These are phyloP conservation scores for Euzophera pinguis DNA, from an alignment of 2,888 invertebrate genomes.

Conservation along the genomic window DNA sequence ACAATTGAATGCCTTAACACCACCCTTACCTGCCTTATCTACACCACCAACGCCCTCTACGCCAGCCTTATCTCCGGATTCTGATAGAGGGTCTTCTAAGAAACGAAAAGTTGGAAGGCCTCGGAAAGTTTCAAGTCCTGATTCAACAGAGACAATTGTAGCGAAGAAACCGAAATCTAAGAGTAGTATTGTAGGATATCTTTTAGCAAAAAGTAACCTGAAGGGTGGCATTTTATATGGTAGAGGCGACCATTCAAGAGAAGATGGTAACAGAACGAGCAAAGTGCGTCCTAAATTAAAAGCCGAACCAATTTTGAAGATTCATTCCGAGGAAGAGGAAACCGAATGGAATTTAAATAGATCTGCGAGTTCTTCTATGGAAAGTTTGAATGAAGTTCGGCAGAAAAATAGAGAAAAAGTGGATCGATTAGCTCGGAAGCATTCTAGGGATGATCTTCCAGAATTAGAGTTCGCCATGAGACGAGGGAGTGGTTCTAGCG, in stretches of 20 bases:
- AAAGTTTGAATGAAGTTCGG: conserved; percentile 72
- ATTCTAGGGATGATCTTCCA: conserved; percentile 66
- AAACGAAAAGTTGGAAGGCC: conserved; percentile 92
- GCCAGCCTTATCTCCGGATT: conserved; percentile 68
- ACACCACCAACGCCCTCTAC: conserved; percentile 67
- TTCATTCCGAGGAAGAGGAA: conserved; percentile 78
- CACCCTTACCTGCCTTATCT: conserved; percentile 66
- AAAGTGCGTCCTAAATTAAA: conserved; percentile 87
- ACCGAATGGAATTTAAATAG: conserved; percentile 66
- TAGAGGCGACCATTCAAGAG: conserved; percentile 75
- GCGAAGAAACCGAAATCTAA: conserved; percentile 89
- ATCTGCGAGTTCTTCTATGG: conserved; percentile 77
- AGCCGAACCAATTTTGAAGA: conserved; percentile 84
- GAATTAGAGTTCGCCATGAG: conserved; percentile 66
- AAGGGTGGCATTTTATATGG: conserved; percentile 75
- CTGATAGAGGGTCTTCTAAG: conserved; percentile 81
- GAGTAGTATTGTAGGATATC: conserved; percentile 82
- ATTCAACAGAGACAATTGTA: conserved; percentile 88
- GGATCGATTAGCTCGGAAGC: conserved; percentile 66
- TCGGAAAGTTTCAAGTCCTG: conserved; percentile 83
- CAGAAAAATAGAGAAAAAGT: conserved; percentile 74
- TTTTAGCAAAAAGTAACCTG: conserved; percentile 83
- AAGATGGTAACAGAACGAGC: conserved; percentile 66
- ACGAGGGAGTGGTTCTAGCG: conserved; percentile 66
- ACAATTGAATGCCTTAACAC: conserved; percentile 86